Evolutionary conservation across 2,113 vertebrate species (phyloP).

Genomic region (Nerophis lumbriciformis): DNA sequence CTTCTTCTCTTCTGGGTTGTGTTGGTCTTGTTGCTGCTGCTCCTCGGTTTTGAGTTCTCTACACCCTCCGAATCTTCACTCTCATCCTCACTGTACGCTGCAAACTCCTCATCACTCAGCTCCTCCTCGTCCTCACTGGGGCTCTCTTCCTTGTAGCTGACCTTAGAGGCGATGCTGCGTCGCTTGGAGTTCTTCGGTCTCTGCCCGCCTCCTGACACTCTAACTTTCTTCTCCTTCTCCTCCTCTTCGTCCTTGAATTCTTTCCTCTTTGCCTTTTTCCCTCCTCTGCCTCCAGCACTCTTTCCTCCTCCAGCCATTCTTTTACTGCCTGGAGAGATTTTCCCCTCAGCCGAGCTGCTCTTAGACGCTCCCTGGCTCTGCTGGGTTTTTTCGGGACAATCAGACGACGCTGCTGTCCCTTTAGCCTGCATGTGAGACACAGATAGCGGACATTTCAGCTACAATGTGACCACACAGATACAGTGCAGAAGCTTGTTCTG

Average conservation of each 20-base stretch:
- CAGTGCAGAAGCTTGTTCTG: not conserved
- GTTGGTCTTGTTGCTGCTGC: slow-evolving; percentile 13
- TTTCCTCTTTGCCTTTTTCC: slow-evolving; percentile 56
- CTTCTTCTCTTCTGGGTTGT: slow-evolving; percentile 16
- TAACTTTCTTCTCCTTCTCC: slow-evolving; percentile 16
- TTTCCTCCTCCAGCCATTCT: slow-evolving; percentile 38
- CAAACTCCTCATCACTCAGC: slow-evolving; percentile 67
- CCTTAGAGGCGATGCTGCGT: slow-evolving; percentile 78
- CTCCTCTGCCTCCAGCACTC: slow-evolving; percentile 45
- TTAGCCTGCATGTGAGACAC: slow-evolving; percentile 37
- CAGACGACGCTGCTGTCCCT: slow-evolving; percentile 20
- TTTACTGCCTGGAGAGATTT: slow-evolving; percentile 62
- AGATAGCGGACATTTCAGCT: not conserved
- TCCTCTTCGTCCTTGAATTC: slow-evolving; percentile 23
- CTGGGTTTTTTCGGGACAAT: slow-evolving; percentile 27
- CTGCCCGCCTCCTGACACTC: slow-evolving; percentile 28
- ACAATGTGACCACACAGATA: not conserved
- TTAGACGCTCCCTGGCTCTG: slow-evolving; percentile 24
- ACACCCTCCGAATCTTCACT: slow-evolving; percentile 65
- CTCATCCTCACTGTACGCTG: slow-evolving; percentile 62
- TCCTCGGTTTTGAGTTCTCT: slow-evolving; percentile 38
- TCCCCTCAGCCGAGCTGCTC: slow-evolving; percentile 28
- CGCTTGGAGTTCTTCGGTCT: slow-evolving; percentile 69
- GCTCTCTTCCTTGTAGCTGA: slow-evolving; percentile 88
- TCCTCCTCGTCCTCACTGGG: slow-evolving; percentile 52